Percentiles rank a stretch among this genome's conserved stretches.
These are phyloP conservation scores for Microtus californicus DNA, from an alignment of 2,797 vertebrate species.

Conservation along the genomic window DNA sequence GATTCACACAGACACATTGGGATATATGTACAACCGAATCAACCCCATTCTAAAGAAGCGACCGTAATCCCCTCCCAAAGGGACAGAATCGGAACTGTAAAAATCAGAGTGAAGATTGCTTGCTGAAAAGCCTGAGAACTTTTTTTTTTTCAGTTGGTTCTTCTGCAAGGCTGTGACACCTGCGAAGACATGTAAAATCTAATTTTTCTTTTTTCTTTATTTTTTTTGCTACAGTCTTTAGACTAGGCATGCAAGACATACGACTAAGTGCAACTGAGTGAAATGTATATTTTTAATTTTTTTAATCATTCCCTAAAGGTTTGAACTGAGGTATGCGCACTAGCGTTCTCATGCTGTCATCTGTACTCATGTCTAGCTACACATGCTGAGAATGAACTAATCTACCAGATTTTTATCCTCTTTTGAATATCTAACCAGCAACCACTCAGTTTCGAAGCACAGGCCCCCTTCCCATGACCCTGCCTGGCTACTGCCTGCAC, in stretches of 20 bases:
- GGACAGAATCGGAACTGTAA: slow-evolving; percentile 89
- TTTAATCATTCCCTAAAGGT: slow-evolving; percentile 97
- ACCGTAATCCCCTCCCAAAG: slow-evolving; percentile 86
- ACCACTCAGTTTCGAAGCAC: slow-evolving; percentile 90
- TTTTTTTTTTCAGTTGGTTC: slow-evolving; percentile 92
- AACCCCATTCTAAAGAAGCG: slow-evolving; percentile 90
- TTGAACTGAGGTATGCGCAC: slow-evolving; percentile 97
- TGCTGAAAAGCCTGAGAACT: slow-evolving; percentile 94
- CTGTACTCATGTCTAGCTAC: slow-evolving; percentile 98
- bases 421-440: slow-evolving; percentile 92
- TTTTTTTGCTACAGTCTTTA: slow-evolving; percentile 95
- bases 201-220: slow-evolving; percentile 89
- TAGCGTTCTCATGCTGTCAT: slow-evolving; percentile 98
- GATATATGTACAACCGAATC: slow-evolving; percentile 95
- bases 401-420: slow-evolving; percentile 93
- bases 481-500: slow-evolving; percentile 88
- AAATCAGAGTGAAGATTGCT: slow-evolving; percentile 91
- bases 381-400: slow-evolving; percentile 97
- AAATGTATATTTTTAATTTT: slow-evolving; percentile 90
- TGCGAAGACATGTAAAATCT: slow-evolving; percentile 92
- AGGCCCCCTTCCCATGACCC: slow-evolving; percentile 91
- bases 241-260: slow-evolving; percentile 99
- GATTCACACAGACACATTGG: slow-evolving; percentile 92
- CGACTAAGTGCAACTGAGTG: slow-evolving; percentile 97
- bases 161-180: slow-evolving; percentile 90